Evolutionary conservation across 2,888 invertebrate species (phyloP).

Genomic region (Eilema depressum): DNA sequence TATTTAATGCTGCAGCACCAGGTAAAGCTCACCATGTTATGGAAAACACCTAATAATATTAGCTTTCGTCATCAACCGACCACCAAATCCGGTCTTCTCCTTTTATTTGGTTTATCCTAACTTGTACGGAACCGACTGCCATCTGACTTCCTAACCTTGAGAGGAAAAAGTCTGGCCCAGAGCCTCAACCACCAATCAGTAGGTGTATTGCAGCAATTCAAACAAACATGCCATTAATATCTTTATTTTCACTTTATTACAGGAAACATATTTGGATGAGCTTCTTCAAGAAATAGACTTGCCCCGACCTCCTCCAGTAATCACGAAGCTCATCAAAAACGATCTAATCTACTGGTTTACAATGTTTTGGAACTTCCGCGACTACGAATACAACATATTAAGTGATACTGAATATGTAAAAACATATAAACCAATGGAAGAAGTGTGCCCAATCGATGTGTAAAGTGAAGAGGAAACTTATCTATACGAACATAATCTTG

Average conservation of each 20-base stretch:
- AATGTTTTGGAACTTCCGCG: conserved; percentile 77
- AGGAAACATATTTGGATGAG: conserved; percentile 77
- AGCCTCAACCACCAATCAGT: not conserved
- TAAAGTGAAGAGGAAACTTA: conserved; percentile 20
- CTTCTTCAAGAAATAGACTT: conserved; percentile 73
- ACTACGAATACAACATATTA: conserved; percentile 72
- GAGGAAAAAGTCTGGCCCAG: not conserved
- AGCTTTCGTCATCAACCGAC: too few relatives aligned
- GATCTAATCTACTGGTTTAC: conserved; percentile 69
- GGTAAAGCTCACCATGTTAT: too few relatives aligned
- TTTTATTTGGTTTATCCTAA: too few relatives aligned
- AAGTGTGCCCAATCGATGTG: conserved; percentile 45
- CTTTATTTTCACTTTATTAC: conserved; percentile 33
- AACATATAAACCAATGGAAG: conserved; percentile 65
- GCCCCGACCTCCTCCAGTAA: conserved; percentile 66
- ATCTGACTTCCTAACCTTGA: not conserved
- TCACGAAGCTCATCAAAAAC: conserved; percentile 71
- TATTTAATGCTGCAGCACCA: too few relatives aligned
- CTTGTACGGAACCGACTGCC: too few relatives aligned
- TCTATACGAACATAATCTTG: too few relatives aligned
- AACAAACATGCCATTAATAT: not conserved
- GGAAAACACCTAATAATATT: too few relatives aligned
- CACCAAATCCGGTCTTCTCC: too few relatives aligned
- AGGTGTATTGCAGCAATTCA: too few relatives aligned
- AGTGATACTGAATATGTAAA: conserved; percentile 68